phyloP scores from a whole-genome alignment of 2,113 vertebrate species.

The Pao palembangensis region DNA sequence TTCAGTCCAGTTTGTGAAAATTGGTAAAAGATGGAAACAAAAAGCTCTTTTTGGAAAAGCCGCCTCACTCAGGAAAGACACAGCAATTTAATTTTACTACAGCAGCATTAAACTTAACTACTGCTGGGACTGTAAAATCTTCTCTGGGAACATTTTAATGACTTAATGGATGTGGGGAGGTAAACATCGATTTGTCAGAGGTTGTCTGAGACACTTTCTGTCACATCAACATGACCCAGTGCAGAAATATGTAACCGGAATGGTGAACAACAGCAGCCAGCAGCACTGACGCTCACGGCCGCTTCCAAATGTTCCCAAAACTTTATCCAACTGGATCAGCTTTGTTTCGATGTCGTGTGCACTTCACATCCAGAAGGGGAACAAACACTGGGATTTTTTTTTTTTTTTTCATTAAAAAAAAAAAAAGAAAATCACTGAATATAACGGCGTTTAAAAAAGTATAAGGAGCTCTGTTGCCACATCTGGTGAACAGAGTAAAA shows the following conservation, averaged over 20 bases:
- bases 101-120: conserved; percentile 23
- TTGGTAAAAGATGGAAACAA: conserved; percentile 59
- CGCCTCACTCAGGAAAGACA: conserved; percentile 20
- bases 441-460: background rate
- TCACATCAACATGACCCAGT: conserved; percentile 44
- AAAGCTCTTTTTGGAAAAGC: conserved; percentile 37
- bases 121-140: conserved; percentile 12
- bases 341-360: conserved; percentile 5
- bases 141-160: conserved; percentile 12
- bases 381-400: too few relatives aligned
- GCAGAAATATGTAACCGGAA: too few relatives aligned
- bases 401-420: too few relatives aligned
- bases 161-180: conserved; percentile 17
- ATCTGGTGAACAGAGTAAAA: conserved; percentile 63
- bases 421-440: too few relatives aligned
- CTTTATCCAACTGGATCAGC: conserved; percentile 24
- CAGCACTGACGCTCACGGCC: background rate
- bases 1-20: conserved; percentile 44
- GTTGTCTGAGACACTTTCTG: conserved; percentile 34
- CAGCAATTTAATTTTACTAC: conserved; percentile 32
- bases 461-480: conserved; percentile 37
- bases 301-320: too few relatives aligned
- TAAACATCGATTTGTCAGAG: conserved; percentile 10
- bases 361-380: background rate
- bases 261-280: background rate